phyloP scores from a whole-genome alignment of 2,888 invertebrate genomes.

The Hirtodrosophila trivittata region DNA sequence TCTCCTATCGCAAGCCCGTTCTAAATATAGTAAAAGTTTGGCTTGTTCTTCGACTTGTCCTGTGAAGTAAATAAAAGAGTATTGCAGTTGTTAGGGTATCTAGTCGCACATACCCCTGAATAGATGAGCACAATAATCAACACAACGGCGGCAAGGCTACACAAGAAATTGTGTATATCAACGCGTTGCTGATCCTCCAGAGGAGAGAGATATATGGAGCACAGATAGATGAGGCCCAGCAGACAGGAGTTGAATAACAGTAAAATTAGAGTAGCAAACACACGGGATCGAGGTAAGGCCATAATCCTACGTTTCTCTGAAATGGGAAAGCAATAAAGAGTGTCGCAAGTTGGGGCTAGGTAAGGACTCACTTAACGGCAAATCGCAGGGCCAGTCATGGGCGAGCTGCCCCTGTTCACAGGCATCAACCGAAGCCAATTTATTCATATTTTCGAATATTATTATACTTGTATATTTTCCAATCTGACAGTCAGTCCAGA shows the following conservation, averaged over 20 bases:
- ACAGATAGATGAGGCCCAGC: not conserved
- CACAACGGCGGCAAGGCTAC: not conserved
- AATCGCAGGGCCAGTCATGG: not conserved
- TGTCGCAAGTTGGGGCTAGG: too few species aligned
- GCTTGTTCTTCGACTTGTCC: conserved; percentile 48
- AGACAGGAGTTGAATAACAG: conserved; percentile 46
- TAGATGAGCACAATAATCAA: conserved; percentile 18
- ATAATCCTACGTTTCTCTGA: conserved; percentile 18
- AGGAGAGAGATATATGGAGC: conserved; percentile 18
- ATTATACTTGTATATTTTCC: not conserved
- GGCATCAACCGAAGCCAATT: conserved; percentile 6
- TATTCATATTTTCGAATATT: conserved; percentile 21
- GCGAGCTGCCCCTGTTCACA: conserved; percentile 29
- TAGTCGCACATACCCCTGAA: conserved; percentile 37
- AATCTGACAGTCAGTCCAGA: conserved; percentile 35
- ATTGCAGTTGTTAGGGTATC: not conserved
- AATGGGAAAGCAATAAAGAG: too few species aligned
- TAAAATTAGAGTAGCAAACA: conserved; percentile 13
- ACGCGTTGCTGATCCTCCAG: conserved; percentile 5
- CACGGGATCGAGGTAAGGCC: not conserved
- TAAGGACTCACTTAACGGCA: conserved; percentile 11
- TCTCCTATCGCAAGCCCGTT: not conserved
- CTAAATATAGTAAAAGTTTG: conserved; percentile 63
- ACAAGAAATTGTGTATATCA: not conserved
- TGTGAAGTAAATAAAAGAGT: conserved; percentile 10